A percentile compares a stretch with the other conserved stretches of the same genome.
phyloP scores from a whole-genome alignment of 2,113 vertebrate species.

The Gavia stellata region DNA sequence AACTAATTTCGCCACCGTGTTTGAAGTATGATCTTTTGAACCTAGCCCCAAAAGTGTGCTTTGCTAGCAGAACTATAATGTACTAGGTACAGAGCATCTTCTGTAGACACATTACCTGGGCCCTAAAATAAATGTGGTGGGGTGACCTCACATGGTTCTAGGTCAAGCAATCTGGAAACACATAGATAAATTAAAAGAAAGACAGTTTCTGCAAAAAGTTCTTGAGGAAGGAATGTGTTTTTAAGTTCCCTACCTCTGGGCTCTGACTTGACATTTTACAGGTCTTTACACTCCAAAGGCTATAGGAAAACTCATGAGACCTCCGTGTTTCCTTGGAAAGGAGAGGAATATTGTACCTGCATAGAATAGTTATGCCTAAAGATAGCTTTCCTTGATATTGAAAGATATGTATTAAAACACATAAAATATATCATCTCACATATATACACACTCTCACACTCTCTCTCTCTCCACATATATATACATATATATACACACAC shows the following conservation, averaged over 20 bases:
- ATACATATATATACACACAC: no score
- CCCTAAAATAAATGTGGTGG: neutral
- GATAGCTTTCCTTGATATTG: neutral
- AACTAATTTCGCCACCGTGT: neutral
- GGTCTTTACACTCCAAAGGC: neutral
- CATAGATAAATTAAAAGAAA: neutral
- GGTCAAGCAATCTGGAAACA: neutral
- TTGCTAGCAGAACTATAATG: neutral
- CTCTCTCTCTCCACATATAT: no score
- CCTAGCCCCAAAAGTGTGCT: neutral
- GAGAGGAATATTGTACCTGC: neutral
- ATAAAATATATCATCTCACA: neutral
- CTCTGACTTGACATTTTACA: neutral
- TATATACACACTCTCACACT: no score
- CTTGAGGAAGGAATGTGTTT: neutral
- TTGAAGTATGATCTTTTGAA: neutral
- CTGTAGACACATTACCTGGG: neutral
- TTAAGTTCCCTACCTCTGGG: neutral
- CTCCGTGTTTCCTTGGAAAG: neutral
- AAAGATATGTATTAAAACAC: neutral
- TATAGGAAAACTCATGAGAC: neutral
- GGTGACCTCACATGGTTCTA: neutral
- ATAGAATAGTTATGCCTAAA: neutral
- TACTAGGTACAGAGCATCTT: neutral
- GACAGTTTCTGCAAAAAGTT: neutral